A percentile compares a stretch with the other conserved stretches of the same genome.
Evolutionary conservation across 2,113 vertebrate species (phyloP).

Genomic region (Salvelinus sp.): DNA sequence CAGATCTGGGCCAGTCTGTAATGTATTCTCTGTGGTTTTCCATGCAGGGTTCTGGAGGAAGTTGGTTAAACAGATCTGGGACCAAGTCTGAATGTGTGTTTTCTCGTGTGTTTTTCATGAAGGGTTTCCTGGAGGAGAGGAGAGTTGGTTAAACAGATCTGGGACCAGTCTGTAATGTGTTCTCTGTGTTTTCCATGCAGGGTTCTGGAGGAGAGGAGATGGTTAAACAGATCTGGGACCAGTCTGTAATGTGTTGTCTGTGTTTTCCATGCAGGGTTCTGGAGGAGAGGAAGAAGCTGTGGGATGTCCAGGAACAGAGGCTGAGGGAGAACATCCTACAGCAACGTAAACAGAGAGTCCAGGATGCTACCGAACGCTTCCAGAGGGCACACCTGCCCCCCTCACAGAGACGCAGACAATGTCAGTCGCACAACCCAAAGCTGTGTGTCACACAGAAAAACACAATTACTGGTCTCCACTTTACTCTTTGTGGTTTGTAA

Average conservation of each 20-base stretch:
- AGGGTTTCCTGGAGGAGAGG: too few species aligned
- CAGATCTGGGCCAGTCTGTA: too few species aligned
- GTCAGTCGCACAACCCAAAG: constrained; percentile 53
- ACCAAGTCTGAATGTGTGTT: too few species aligned
- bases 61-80: too few species aligned
- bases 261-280: constrained; percentile 74
- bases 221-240: too few species aligned
- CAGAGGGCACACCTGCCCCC: constrained; percentile 79
- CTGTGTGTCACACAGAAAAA: not conserved
- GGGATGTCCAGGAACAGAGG: constrained; percentile 80
- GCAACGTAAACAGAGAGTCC: constrained; percentile 81
- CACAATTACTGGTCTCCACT: not conserved
- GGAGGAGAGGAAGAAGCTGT: constrained; percentile 80
- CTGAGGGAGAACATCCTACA: constrained; percentile 82
- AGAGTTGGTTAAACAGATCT: too few species aligned
- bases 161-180: too few species aligned
- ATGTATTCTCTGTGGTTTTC: too few species aligned
- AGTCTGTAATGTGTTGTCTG: not conserved
- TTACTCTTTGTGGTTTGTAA: too few species aligned
- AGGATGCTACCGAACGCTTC: constrained; percentile 89
- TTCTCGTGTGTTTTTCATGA: not conserved
- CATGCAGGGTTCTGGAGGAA: too few species aligned
- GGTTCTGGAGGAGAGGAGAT: constrained; percentile 61
- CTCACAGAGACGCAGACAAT: constrained; percentile 74
- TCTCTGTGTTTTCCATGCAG: constrained; percentile 61